Evolutionary conservation across 2,888 invertebrate species (phyloP).

Genomic region (Papilio demoleus): DNA sequence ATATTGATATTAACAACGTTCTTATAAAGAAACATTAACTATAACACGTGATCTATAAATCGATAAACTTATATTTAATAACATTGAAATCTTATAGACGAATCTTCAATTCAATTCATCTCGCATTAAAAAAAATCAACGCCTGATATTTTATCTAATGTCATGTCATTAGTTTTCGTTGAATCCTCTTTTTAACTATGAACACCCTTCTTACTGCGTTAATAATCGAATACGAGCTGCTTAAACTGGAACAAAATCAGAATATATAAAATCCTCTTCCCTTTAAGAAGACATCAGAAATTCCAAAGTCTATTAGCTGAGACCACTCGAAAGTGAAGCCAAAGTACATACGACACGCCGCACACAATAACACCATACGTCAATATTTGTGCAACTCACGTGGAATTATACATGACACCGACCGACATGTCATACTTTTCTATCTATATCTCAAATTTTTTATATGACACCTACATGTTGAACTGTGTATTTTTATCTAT

Average conservation of each 20-base stretch:
- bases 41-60: neutral
- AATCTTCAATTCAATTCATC: neutral
- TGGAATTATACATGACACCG: slow-evolving; percentile 50
- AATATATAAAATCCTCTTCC: neutral
- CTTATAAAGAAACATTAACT: slow-evolving; percentile 14
- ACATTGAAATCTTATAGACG: neutral
- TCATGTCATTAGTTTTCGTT: too few relatives aligned
- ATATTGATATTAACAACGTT: slow-evolving; percentile 40
- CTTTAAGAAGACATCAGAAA: neutral
- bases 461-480: neutral
- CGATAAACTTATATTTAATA: neutral
- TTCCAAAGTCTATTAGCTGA: slow-evolving; percentile 25
- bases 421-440: slow-evolving; percentile 46
- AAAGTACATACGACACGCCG: slow-evolving; percentile 45
- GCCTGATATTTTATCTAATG: too few relatives aligned
- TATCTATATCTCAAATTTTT: slow-evolving; percentile 44
- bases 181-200: too few relatives aligned
- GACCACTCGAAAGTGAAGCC: slow-evolving; percentile 43
- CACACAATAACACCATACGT: slow-evolving; percentile 53
- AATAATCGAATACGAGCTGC: too few relatives aligned
- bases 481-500: slow-evolving; percentile 16
- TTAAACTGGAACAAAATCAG: neutral
- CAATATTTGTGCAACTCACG: slow-evolving; percentile 60
- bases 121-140: neutral
- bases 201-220: too few relatives aligned